Evolutionary conservation across 2,888 invertebrate genomes (phyloP).

Genomic region (Arctia plantaginis): DNA sequence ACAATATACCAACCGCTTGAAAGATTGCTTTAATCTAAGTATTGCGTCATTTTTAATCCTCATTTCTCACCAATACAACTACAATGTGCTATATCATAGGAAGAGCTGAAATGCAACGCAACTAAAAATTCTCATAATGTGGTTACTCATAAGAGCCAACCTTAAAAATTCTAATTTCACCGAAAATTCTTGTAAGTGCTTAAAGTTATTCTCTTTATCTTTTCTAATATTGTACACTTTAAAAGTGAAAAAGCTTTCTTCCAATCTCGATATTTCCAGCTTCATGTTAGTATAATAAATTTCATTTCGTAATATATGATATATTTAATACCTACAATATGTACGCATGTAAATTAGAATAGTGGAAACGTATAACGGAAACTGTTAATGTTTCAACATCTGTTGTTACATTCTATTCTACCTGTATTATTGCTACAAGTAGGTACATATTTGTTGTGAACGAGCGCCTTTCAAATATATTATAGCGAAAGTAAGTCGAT

Average conservation of each 20-base stretch:
- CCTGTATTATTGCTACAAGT: constrained; percentile 40
- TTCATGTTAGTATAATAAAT: background rate
- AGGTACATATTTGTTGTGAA: constrained; percentile 48
- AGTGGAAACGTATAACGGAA: constrained; percentile 47
- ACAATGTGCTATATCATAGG: no score
- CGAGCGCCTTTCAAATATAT: constrained; percentile 62
- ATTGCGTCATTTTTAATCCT: no score
- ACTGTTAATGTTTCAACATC: constrained; percentile 56
- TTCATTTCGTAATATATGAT: background rate
- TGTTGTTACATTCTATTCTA: constrained; percentile 54
- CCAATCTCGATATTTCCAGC: no score
- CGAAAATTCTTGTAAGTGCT: no score
- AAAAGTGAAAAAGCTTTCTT: no score
- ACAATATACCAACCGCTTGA: no score
- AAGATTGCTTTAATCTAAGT: no score
- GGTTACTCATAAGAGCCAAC: no score
- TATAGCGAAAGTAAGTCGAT: constrained; percentile 55
- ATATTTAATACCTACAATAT: background rate
- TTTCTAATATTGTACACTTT: background rate
- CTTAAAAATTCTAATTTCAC: background rate
- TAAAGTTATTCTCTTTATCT: background rate
- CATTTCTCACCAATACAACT: no score
- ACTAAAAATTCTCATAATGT: no score
- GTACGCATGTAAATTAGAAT: constrained; percentile 22
- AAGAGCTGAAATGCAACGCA: no score